Conservation (phyloP, 2,888 invertebrate genomes). For the Alsophila aescularia region DNA sequence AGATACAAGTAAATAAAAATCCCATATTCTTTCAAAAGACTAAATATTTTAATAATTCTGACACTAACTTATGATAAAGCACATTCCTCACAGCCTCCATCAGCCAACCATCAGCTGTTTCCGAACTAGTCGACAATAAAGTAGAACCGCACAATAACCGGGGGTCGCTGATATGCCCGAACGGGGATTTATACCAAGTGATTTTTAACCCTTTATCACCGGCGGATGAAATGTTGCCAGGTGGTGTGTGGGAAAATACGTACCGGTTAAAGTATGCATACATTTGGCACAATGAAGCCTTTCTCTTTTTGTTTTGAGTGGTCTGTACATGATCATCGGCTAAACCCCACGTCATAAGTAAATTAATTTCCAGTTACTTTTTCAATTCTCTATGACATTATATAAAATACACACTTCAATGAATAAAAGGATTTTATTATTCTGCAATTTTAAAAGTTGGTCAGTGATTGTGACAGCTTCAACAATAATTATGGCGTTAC, state of each 20-base stretch:
- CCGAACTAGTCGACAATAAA: constrained; percentile 18
- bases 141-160: constrained; percentile 17
- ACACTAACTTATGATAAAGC: neutral
- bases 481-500: too few species aligned
- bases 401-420: too few species aligned
- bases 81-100: neutral
- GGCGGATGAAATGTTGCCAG: constrained; percentile 33
- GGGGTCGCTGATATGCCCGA: constrained; percentile 54
- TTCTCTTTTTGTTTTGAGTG: neutral
- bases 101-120: constrained; percentile 8
- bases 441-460: too few species aligned
- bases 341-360: too few species aligned
- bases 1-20: too few species aligned
- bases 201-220: constrained; percentile 78
- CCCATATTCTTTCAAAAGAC: neutral
- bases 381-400: too few species aligned
- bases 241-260: neutral
- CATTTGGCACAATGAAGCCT: too few species aligned
- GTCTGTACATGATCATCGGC: too few species aligned
- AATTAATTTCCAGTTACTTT: too few species aligned
- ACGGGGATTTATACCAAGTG: constrained; percentile 73
- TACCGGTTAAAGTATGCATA: neutral
- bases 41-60: neutral
- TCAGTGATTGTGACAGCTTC: too few species aligned
- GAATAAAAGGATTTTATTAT: too few species aligned